These are phyloP conservation scores for Parapsyche elsis DNA, from an alignment of 1,140 invertebrate species.

Conservation along the genomic window DNA sequence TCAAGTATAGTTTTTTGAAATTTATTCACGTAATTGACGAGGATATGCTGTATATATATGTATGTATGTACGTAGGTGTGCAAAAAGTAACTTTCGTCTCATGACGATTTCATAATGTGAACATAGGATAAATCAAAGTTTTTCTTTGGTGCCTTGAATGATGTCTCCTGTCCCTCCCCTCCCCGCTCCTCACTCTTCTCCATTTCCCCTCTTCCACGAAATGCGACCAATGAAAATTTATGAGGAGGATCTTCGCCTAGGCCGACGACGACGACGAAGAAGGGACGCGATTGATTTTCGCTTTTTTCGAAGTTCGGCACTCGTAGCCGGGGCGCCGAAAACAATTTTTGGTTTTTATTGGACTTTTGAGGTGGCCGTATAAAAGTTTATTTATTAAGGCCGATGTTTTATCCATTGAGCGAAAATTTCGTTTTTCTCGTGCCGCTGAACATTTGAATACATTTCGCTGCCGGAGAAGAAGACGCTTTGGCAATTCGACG, in stretches of 20 bases:
- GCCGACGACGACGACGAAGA: neutral
- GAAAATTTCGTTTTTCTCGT: slow-evolving; percentile 14
- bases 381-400: slow-evolving; percentile 43
- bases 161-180: neutral
- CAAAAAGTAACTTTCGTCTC: neutral
- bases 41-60: no score
- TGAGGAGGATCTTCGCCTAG: slow-evolving; percentile 21
- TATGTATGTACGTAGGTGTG: no score
- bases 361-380: slow-evolving; percentile 40
- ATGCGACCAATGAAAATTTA: slow-evolving; percentile 45
- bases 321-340: slow-evolving; percentile 5
- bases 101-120: slow-evolving; percentile 21
- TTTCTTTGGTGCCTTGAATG: neutral
- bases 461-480: neutral
- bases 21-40: no score
- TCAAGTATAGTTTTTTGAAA: no score
- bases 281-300: slow-evolving; percentile 35
- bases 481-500: neutral
- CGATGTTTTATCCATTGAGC: slow-evolving; percentile 15
- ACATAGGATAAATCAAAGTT: slow-evolving; percentile 17
- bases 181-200: neutral
- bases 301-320: neutral
- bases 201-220: neutral
- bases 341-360: slow-evolving; percentile 45
- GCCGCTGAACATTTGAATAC: slow-evolving; percentile 13